Conservation (phyloP, 2,888 invertebrate genomes). For the Eutolmus rufibarbis region DNA sequence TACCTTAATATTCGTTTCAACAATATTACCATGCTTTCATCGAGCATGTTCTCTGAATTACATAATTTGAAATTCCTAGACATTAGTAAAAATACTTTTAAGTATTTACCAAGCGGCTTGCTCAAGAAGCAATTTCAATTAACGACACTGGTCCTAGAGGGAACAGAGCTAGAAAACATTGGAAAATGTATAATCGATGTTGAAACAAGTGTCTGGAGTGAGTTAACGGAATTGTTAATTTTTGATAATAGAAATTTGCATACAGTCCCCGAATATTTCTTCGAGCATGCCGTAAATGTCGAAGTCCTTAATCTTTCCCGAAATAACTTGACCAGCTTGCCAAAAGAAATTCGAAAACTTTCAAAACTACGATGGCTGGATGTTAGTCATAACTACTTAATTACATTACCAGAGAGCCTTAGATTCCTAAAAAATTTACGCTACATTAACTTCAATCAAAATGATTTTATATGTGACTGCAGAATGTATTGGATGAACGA, state of each 20-base stretch:
- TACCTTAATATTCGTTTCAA: constrained; percentile 71
- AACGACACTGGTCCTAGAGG: constrained; percentile 69
- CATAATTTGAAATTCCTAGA: constrained; percentile 66
- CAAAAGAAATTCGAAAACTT: constrained; percentile 57
- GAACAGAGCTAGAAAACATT: constrained; percentile 72
- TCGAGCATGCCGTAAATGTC: constrained; percentile 55
- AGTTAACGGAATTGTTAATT: constrained; percentile 70
- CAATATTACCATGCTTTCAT: constrained; percentile 63
- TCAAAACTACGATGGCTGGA: constrained; percentile 69
- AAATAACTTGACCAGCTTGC: constrained; percentile 71
- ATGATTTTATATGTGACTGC: constrained; percentile 88
- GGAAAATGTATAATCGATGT: constrained; percentile 55
- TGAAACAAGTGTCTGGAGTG: constrained; percentile 63
- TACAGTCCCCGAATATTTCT: constrained; percentile 65
- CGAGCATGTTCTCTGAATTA: constrained; percentile 64
- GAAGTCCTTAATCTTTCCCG: constrained; percentile 73
- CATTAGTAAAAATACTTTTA: constrained; percentile 67
- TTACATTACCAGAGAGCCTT: constrained; percentile 75
- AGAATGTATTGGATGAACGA: constrained; percentile 79
- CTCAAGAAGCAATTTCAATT: constrained; percentile 72
- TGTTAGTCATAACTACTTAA: constrained; percentile 74
- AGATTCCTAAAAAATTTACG: constrained; percentile 70
- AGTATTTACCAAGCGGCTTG: constrained; percentile 68
- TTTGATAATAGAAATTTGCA: constrained; percentile 69
- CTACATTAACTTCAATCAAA: constrained; percentile 73